phyloP scores from a whole-genome alignment of 2,888 invertebrate species.

The Pachydiplax longipennis region DNA sequence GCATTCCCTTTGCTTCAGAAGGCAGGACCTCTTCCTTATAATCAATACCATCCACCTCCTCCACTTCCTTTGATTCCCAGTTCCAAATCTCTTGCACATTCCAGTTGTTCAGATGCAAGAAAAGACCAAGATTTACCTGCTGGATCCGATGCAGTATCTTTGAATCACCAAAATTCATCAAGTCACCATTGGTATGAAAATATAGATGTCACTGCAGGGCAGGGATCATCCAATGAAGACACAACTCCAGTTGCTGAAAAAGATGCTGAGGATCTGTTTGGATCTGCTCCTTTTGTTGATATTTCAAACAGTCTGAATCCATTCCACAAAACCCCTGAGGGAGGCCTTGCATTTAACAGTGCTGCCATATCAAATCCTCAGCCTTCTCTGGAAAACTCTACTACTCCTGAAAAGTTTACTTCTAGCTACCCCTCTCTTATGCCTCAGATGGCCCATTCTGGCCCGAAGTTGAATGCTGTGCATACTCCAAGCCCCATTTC shows the following conservation, averaged over 20 bases:
- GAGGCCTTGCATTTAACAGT: background rate
- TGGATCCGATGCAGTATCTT: background rate
- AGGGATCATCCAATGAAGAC: background rate
- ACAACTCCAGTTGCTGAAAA: background rate
- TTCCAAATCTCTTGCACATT: slow-evolving; percentile 9
- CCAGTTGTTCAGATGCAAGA: background rate
- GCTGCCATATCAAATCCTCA: background rate
- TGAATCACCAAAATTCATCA: background rate
- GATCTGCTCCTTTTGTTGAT: slow-evolving; percentile 57
- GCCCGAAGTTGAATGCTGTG: background rate
- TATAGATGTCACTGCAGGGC: slow-evolving; percentile 20
- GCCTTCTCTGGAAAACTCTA: background rate
- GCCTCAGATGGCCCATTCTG: background rate
- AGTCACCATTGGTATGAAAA: slow-evolving; percentile 45
- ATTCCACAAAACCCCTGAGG: slow-evolving; percentile 24
- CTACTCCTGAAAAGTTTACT: slow-evolving; percentile 31
- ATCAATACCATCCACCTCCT: slow-evolving; percentile 16
- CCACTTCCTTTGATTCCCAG: background rate
- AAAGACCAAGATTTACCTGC: background rate
- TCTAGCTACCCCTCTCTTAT: slow-evolving; percentile 25
- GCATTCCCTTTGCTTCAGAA: slow-evolving; percentile 47
- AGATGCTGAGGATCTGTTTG: slow-evolving; percentile 57
- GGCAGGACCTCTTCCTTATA: slow-evolving; percentile 42
- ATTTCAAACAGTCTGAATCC: slow-evolving; percentile 34
- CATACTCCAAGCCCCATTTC: background rate